Evolutionary conservation across 2,888 invertebrate genomes (phyloP), one percentile per base, ranked within the genome.

Genomic region (Drosophila quinaria): DNA sequence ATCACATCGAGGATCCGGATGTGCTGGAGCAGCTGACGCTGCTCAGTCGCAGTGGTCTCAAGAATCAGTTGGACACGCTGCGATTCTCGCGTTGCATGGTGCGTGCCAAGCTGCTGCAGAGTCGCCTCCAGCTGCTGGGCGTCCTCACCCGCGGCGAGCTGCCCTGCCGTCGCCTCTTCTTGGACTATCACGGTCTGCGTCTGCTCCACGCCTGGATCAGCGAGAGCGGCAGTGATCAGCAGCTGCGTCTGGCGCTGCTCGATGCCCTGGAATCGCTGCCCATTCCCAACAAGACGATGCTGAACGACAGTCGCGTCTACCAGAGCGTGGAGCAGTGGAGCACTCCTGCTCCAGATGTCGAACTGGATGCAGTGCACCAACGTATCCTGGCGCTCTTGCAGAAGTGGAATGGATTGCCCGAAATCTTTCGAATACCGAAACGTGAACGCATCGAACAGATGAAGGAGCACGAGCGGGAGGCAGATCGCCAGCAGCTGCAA

Each of bases 161-260:
- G 84, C 96, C 97, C 0, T 97, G 97, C 90, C 94, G 97, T 9
- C 93, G 97, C 31, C 94, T 98, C 72, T 98, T 99, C 93, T 94
- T 98, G 60, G 98, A 97, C 93, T 99, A 98, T 93, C 97, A 98
- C 89, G 99, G 99, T 0, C 93, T 99, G 64, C 94, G 97, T 9
- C 93, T 99, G 59, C 94, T 99, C 60, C 97, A 98, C 94, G 97
- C 97, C 37, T 99, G 98, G 96, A 98, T 98, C 95, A 95, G 95
- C 65, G 97, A 97, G 89, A 90, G 87, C 33, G 92, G 88, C 54
- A 88, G 81, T n/a, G 91, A 91, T 51, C 78, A 87, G 42, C 83
- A 91, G 71, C 87, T 92, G 92, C 97, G 97, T 93, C 94, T 95
- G 73, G 95, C 96, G 84, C 94, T 96, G 89, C 93, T 99, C 25